These are phyloP conservation scores for Ammospiza caudacuta DNA, from an alignment of 2,113 vertebrate genomes.

Conservation along the genomic window DNA sequence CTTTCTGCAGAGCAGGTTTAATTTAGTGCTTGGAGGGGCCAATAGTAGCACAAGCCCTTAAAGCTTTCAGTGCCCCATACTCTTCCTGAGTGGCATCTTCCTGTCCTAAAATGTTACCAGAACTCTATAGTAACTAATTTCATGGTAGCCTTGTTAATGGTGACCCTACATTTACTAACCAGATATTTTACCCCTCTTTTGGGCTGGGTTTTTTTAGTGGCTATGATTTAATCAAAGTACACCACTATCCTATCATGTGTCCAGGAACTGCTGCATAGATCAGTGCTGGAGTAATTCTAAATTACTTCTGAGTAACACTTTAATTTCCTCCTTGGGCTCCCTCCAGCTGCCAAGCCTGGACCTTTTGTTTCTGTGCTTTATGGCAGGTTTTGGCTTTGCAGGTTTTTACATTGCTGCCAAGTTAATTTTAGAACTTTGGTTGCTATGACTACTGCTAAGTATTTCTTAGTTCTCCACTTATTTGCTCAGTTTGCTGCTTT, in stretches of 20 bases:
- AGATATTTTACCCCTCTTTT: not conserved
- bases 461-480: constrained; percentile 59
- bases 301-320: not conserved
- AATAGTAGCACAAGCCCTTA: not conserved
- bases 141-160: not conserved
- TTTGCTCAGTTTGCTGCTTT: constrained; percentile 68
- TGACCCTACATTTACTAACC: not conserved
- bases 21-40: not conserved
- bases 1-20: not conserved
- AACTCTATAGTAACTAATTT: not conserved
- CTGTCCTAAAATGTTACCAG: not conserved
- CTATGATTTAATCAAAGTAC: not conserved
- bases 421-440: constrained; percentile 74
- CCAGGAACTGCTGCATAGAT: not conserved
- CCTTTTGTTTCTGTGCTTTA: constrained; percentile 1
- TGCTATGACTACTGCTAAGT: constrained; percentile 68
- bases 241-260: not conserved
- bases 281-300: not conserved
- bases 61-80: not conserved
- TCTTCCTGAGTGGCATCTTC: not conserved
- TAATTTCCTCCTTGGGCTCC: constrained; percentile 16
- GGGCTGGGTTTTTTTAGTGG: not conserved
- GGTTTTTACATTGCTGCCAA: constrained; percentile 47
- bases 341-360: constrained; percentile 11
- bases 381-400: constrained; percentile 16